Evolutionary conservation across 2,113 vertebrate genomes (phyloP), one percentile per base, ranked within the genome.

Genomic region (Grantiella picta): DNA sequence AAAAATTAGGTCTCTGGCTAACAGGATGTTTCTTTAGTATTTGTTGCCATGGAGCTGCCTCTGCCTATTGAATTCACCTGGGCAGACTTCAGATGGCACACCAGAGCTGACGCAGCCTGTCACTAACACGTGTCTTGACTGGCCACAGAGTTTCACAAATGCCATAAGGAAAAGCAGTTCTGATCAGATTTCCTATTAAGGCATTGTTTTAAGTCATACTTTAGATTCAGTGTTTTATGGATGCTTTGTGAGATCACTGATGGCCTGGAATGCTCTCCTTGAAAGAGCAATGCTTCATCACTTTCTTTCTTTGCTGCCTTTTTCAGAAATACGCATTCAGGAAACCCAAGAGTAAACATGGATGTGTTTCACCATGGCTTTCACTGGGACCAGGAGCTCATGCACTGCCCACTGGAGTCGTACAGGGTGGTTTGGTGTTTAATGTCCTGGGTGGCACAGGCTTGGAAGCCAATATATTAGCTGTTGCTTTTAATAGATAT

Each of bases 31-130:
- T n/a, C 71, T 90, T 65, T 38, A 45, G 76, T 27, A 54, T 63
- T 81, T 89, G 95, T 95, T 97, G 90, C 94, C 85, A 96, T 94
- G 96, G 96, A 92, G 79, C 94, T 93, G 71, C 45, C 53, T 86
- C 86, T 95, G 85, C 81, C 91, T 71, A 16, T 77, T 82, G 91
- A 86, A 90, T 88, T 91, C 83, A 95, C 91, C 81, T 91, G 94
- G 73, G 56, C 10, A 10, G 35, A 49, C 40, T 79, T 91, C 7
- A 12, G 65, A 28, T 50, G 73, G 50, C 77, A 73, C 76, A 54
- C 31, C 27, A 86, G 75, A 82, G 53, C 59, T 64, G 45, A 60
- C 64, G 50, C 31, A 64, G 28, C 29, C 61, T 91, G 76, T 40
- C 49, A 35, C 53, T 65, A 61, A 38, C 65, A 54, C 0, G 1